Base-by-base conservation (phyloP, 2,113 vertebrate species). In the Polypterus bichir region DNA sequence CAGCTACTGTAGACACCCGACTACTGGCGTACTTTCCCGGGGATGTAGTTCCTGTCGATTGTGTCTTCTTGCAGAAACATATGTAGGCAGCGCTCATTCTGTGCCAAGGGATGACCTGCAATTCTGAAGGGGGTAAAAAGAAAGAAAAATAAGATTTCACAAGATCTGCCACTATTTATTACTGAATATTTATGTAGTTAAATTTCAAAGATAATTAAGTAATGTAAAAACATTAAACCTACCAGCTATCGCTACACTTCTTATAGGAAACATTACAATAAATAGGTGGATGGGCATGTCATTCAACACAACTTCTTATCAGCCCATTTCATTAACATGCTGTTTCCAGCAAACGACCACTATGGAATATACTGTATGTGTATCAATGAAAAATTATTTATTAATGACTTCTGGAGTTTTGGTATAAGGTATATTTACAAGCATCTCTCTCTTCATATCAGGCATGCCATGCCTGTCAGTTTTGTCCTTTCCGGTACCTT, bases 41-140 rank as follows among this genome's bases (percentile, higher is more conserved):
- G 94, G 86, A 98, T 89, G 73, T 99, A 98, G 88, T 97, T 97
- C 73, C 93, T 91, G 85, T 99, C 96, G 64, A 97, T 97, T 78
- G 86, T 83, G 77, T 97, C 95, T 60, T 98, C 96, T 78, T 99
- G 96, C 81, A 99, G 87, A 77, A 99, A 99, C 95, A 99, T 99
- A 76, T 99, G 96, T 84, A 99, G 92, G 84, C 96, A 99, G 80
- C 95, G 95, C 82, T 99, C 96, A 0, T 98, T 98, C 86, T 98
- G 96, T 83, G 95, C 96, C 88, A 99, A 74, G 4, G 96, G 95
- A 68, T 97, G 95, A 80, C 94, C 96, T 66, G 96, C 96, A 83
- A 98, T 97, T 90, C 96, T 92, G 76, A 54, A 86, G 79, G 68
- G 81, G 68, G 66, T n/a, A 71, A 47, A 65, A 44, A 68, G 27